A percentile compares a stretch with the other conserved stretches of the same genome.
Conservation (phyloP, 2,888 invertebrate species). For the Parasteatoda lunata region DNA sequence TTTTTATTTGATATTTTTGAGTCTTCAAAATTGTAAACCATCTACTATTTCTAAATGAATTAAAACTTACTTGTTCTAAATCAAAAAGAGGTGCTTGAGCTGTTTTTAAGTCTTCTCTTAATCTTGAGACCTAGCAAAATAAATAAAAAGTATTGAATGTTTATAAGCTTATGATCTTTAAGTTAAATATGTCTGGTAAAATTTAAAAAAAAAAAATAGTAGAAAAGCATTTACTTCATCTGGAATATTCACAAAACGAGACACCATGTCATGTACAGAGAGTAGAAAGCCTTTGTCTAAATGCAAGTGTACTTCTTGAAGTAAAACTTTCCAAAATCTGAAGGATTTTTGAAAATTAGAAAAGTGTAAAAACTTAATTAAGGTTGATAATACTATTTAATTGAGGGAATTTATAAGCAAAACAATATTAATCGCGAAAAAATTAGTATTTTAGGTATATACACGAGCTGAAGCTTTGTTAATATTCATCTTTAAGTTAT, state of each 20-base stretch:
- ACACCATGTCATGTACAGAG: slow-evolving; percentile 80
- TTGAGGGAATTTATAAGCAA: too few relatives aligned
- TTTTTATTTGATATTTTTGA: too few relatives aligned
- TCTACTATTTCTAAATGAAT: too few relatives aligned
- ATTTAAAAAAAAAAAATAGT: not conserved
- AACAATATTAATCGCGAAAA: too few relatives aligned
- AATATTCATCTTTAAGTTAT: too few relatives aligned
- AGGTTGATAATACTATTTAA: too few relatives aligned
- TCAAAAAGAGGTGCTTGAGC: slow-evolving; percentile 48
- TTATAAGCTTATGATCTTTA: too few relatives aligned
- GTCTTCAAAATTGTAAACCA: too few relatives aligned
- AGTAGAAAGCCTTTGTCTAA: slow-evolving; percentile 82
- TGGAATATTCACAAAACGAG: slow-evolving; percentile 79
- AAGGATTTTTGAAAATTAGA: not conserved
- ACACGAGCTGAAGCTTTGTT: too few relatives aligned
- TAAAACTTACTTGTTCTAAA: slow-evolving; percentile 25
- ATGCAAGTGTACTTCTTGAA: slow-evolving; percentile 82
- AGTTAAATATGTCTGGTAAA: not conserved
- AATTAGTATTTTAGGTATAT: too few relatives aligned
- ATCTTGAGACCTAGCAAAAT: slow-evolving; percentile 19
- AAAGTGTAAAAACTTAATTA: too few relatives aligned
- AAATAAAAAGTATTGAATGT: not conserved
- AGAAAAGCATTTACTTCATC: slow-evolving; percentile 76
- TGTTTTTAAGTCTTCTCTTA: slow-evolving; percentile 44
- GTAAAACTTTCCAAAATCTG: slow-evolving; percentile 79